Conservation (phyloP, 2,113 vertebrate species). For the Rattus norvegicus region GRCr8 NC_086035.1:5448001-5448500, state of each 20-base stretch:
- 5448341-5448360: constrained; percentile 50
- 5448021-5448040: background rate
- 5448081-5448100: background rate
- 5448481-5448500: background rate
- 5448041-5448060: background rate
- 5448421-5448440: constrained; percentile 45
- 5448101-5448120: background rate
- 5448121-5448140: background rate
- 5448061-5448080: background rate
- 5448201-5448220: constrained; percentile 62
- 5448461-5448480: constrained; percentile 68
- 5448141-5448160: constrained; percentile 28
- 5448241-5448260: constrained; percentile 69
- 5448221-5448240: constrained; percentile 78
- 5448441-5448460: constrained; percentile 50
- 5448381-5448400: constrained; percentile 60
- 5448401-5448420: constrained; percentile 62
- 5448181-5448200: constrained; percentile 65
- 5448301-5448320: constrained; percentile 8
- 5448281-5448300: background rate
- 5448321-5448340: constrained; percentile 63
- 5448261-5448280: constrained; percentile 46
- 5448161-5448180: constrained; percentile 54
- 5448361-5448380: background rate
- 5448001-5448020: background rate